These are phyloP conservation scores for Xenus cinereus DNA, from an alignment of 2,113 vertebrate species.

Conservation along the genomic window DNA sequence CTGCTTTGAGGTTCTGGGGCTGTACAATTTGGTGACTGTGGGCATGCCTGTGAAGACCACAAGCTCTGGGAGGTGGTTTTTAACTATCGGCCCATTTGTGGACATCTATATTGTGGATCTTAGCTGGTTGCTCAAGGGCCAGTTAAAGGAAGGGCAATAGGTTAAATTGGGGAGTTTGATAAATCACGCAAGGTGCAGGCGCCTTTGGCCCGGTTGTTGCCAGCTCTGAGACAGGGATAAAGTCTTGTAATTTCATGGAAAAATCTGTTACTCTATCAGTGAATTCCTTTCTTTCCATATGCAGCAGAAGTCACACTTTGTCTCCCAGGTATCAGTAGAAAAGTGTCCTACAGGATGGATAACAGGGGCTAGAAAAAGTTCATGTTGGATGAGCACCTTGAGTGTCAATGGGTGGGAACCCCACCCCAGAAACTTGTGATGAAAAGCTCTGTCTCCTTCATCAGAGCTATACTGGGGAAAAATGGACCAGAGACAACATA, in stretches of 20 bases:
- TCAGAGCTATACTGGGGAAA: neutral
- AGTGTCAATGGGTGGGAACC: neutral
- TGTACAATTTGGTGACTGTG: neutral
- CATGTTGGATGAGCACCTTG: neutral
- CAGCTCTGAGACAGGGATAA: neutral
- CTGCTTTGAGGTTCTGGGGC: neutral
- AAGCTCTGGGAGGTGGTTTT: neutral
- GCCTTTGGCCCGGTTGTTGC: neutral
- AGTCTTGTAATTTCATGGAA: neutral
- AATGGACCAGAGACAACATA: rapidly evolving
- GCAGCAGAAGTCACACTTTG: neutral
- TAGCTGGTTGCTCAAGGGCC: neutral
- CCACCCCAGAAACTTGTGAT: neutral
- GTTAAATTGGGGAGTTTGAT: neutral
- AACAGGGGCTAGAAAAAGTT: neutral
- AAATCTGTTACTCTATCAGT: neutral
- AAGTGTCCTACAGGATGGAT: neutral
- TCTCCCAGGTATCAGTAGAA: neutral
- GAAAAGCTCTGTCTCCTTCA: neutral
- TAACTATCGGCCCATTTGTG: neutral
- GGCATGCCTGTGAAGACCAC: neutral
- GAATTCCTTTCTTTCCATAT: neutral
- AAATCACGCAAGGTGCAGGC: neutral
- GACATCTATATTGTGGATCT: neutral
- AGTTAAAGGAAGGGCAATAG: neutral